phyloP scores from a whole-genome alignment of 2,797 vertebrate species.

The Esox lucius region DNA sequence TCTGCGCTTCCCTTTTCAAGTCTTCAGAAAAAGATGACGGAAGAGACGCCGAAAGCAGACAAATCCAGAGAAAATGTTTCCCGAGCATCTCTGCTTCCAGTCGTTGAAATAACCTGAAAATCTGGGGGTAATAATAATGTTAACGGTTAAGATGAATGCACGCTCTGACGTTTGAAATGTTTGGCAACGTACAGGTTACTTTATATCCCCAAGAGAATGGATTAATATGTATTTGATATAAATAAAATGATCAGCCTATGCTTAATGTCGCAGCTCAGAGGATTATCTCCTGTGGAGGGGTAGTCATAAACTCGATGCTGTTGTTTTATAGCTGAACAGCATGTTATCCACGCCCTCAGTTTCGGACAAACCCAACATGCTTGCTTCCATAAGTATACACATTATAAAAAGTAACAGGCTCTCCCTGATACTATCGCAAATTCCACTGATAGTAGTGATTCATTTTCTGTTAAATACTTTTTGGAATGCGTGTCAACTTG shows the following conservation, averaged over 20 bases:
- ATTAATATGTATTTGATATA: not conserved
- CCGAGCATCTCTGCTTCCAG: constrained; percentile 37
- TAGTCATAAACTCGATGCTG: not conserved
- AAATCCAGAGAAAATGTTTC: constrained; percentile 61
- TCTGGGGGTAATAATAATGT: not conserved
- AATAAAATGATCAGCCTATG: not conserved
- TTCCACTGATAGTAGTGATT: not conserved
- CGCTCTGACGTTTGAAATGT: not conserved
- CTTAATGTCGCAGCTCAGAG: not conserved
- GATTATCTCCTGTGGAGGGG: not conserved
- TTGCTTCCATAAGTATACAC: not conserved
- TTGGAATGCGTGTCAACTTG: not conserved
- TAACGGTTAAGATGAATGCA: not conserved
- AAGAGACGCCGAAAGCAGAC: constrained; percentile 52
- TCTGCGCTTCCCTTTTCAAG: constrained; percentile 35
- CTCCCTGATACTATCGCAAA: not conserved
- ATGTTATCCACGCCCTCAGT: constrained; percentile 9
- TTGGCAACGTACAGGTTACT: not conserved
- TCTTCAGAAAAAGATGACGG: constrained; percentile 56
- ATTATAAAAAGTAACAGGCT: not conserved
- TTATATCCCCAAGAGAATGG: not conserved
- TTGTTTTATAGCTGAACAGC: not conserved
- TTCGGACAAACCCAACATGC: not conserved
- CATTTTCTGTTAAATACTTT: not conserved
- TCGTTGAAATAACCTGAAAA: constrained; percentile 26